Base-by-base conservation (phyloP, 2,113 vertebrate species). In the Ctenodactylus gundi region DNA sequence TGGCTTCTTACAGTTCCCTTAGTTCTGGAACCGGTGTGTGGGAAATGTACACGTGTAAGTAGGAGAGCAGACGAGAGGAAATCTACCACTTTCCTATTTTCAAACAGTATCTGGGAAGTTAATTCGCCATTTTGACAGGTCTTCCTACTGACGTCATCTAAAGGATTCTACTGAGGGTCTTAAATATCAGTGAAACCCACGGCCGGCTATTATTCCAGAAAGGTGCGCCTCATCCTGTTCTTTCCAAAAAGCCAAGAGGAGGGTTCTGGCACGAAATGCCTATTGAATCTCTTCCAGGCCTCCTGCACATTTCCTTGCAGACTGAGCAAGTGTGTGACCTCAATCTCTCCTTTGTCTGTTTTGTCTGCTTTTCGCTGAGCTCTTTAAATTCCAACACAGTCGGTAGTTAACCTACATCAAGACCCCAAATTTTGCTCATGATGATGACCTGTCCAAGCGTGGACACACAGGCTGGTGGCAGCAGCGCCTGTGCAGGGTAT, bases 351-450 rank as follows among this genome's bases (percentile, higher is more conserved):
- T 97, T 85, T 6, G 53, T 82, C 94, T 90, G 60, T 84, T 91
- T 95, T 60, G 41, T 49, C 83, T 91, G 68, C 36, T 97, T 97
- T 84, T 95, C 58, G 77, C 95, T 93, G 84, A 70, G 87, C 91
- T 95, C 80, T 95, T 96, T 94, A 96, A 95, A 95, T 97, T 95
- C 95, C 92, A 82, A 96, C 96, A 95, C 83, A 94, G 96, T 49
- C 64, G 51, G 84, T 89, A 94, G 92, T 68, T 96, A 96, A 91
- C 87, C 88, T 94, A 81, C 76, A 90, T 70, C 76, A 84, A 87
- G 91, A 88, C 85, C 91, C 92, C 41, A 36, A 27, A 60, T 67
- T 80, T 92, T 58, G 75, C 84, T 18, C 68, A 34, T 58, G 93
- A 91, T 46, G 75, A 85, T 60, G 93, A 91, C 75, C 29, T 1